phyloP scores from a whole-genome alignment of 2,797 vertebrate genomes.

The Psittacula echo region DNA sequence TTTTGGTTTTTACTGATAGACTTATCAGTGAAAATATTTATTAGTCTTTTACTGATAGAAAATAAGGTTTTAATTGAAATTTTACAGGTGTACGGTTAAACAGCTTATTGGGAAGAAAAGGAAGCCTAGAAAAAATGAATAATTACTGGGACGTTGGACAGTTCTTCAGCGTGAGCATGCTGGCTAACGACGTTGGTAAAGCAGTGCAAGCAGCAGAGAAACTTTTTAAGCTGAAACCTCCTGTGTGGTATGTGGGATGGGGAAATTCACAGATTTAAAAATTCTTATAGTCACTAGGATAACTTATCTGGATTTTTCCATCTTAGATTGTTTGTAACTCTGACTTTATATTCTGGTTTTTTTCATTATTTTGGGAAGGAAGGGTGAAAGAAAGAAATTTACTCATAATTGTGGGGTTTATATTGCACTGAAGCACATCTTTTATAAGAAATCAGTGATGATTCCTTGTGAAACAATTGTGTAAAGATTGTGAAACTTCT shows the following conservation, averaged over 20 bases:
- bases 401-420: background rate
- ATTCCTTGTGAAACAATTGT: background rate
- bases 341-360: background rate
- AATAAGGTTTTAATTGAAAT: background rate
- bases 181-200: constrained; percentile 90
- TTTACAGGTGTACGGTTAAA: constrained; percentile 90
- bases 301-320: background rate
- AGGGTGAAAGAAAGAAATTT: background rate
- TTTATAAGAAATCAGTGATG: background rate
- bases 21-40: background rate
- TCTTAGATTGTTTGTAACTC: background rate
- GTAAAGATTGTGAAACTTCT: background rate
- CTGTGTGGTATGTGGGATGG: constrained; percentile 86
- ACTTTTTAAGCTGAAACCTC: constrained; percentile 95
- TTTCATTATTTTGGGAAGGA: background rate
- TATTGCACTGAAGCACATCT: background rate
- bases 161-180: constrained; percentile 93
- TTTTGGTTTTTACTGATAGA: background rate
- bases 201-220: constrained; percentile 93
- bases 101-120: constrained; percentile 93
- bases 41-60: background rate
- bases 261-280: background rate
- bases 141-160: constrained; percentile 97
- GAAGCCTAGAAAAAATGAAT: constrained; percentile 95
- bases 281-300: background rate